phyloP scores from a whole-genome alignment of 1,140 invertebrate genomes.

The Listronotus oregonensis region DNA sequence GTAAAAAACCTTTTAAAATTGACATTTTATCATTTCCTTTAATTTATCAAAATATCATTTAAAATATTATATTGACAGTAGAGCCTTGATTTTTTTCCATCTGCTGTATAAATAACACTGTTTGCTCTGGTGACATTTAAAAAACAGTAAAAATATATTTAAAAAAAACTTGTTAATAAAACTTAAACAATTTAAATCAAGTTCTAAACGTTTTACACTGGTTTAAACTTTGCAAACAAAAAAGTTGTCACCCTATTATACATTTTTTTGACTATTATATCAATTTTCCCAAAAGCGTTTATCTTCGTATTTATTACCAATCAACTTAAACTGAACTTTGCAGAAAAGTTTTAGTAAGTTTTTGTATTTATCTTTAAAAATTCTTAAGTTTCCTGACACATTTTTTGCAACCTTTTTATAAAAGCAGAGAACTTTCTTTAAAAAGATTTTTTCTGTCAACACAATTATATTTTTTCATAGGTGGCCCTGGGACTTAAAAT shows the following conservation, averaged over 20 bases:
- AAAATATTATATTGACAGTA: too few relatives aligned
- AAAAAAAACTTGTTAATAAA: too few relatives aligned
- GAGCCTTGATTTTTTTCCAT: too few relatives aligned
- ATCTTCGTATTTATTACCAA: conserved; percentile 26
- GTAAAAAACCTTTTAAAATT: too few relatives aligned
- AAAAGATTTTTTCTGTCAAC: conserved; percentile 16
- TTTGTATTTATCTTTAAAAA: conserved; percentile 21
- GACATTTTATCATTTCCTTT: too few relatives aligned
- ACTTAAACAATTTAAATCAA: not conserved
- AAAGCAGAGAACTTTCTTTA: conserved; percentile 11
- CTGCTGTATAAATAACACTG: too few relatives aligned
- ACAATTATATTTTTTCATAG: conserved; percentile 42
- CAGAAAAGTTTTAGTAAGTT: conserved; percentile 23
- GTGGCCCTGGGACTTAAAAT: conserved; percentile 64
- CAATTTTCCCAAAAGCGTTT: not conserved
- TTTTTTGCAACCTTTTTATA: not conserved
- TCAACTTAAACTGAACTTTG: conserved; percentile 28
- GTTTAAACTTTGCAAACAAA: not conserved
- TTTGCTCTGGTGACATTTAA: too few relatives aligned
- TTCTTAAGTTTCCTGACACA: conserved; percentile 11
- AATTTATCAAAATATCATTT: too few relatives aligned
- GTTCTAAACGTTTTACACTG: not conserved
- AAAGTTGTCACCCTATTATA: not conserved
- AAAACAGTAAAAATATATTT: too few relatives aligned
- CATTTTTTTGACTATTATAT: not conserved